Conservation (phyloP, 2,113 vertebrate species). For the Odobenus rosmarus region DNA sequence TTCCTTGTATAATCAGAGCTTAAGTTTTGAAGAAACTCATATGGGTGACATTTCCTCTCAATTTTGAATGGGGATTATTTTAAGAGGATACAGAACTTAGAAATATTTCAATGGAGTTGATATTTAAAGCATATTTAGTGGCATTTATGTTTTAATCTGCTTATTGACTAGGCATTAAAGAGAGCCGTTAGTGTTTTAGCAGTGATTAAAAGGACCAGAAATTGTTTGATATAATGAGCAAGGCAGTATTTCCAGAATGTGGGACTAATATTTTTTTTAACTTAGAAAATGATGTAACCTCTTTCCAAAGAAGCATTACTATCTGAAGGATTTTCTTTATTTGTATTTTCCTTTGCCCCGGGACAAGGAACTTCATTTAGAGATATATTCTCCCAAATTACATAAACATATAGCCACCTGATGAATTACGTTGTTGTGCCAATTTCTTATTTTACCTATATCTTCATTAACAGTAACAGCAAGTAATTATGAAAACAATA, state of each 20-base stretch:
- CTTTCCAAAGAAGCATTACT: neutral
- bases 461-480: neutral
- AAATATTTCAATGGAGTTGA: conserved; percentile 86
- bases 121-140: conserved; percentile 89
- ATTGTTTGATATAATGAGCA: conserved; percentile 71
- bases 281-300: neutral
- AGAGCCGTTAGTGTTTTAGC: conserved; percentile 80
- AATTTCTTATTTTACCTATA: neutral
- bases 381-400: neutral
- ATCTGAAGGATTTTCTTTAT: neutral
- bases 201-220: conserved; percentile 82
- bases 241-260: conserved; percentile 54
- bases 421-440: neutral
- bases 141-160: conserved; percentile 90
- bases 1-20: conserved; percentile 87
- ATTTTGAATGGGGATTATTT: conserved; percentile 88
- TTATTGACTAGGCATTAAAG: conserved; percentile 87
- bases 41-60: conserved; percentile 86
- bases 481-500: conserved; percentile 12
- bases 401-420: neutral
- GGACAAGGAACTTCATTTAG: neutral
- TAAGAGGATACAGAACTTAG: conserved; percentile 88
- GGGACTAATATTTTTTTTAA: conserved; percentile 7
- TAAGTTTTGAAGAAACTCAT: conserved; percentile 84
- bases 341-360: neutral